Conservation (phyloP, 2,888 invertebrate species). For the Cataglyphis albicans region DNA sequence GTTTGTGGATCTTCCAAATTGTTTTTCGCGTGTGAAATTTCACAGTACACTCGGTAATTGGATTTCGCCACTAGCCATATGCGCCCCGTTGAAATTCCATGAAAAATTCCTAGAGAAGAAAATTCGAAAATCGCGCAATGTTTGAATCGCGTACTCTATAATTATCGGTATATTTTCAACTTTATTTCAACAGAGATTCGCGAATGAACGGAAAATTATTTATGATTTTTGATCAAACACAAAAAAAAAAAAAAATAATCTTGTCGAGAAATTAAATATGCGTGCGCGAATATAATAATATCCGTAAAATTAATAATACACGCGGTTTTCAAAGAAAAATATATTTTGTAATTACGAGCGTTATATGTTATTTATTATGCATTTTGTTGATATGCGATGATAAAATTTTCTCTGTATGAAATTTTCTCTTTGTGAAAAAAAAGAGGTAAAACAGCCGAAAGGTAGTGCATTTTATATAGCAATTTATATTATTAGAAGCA, state of each 20-base stretch:
- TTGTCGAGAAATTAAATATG: neutral
- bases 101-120: neutral
- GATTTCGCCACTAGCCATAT: conserved; percentile 14
- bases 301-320: neutral
- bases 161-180: neutral
- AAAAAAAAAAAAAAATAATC: conserved; percentile 4
- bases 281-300: neutral
- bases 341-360: neutral
- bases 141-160: neutral
- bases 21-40: conserved; percentile 23
- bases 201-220: neutral
- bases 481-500: neutral
- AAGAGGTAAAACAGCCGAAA: neutral
- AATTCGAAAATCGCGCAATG: conserved; percentile 11
- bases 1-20: conserved; percentile 3
- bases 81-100: neutral
- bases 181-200: neutral
- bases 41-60: conserved; percentile 28
- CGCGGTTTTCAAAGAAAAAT: neutral
- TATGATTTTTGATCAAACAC: neutral
- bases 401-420: neutral
- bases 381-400: neutral
- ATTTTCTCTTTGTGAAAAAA: neutral
- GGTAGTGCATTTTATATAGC: neutral
- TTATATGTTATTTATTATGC: neutral